Percentiles rank a stretch among this genome's conserved stretches.
phyloP scores from a whole-genome alignment of 2,797 vertebrate genomes.

The Spinibarbus caldwelli region DNA sequence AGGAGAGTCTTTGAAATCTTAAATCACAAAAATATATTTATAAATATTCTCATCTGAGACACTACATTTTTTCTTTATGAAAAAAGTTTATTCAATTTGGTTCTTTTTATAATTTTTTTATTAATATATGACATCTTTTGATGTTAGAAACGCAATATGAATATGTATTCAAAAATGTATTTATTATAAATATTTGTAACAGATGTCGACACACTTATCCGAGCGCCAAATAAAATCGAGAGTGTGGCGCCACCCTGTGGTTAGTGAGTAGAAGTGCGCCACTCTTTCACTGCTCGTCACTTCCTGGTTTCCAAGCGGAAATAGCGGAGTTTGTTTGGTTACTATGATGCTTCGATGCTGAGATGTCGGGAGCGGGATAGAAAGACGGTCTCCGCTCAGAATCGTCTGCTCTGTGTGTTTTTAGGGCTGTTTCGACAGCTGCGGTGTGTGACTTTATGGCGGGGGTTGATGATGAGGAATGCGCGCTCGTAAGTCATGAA shows the following conservation, averaged over 20 bases:
- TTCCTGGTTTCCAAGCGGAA: conserved; percentile 60
- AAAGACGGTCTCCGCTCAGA: background rate
- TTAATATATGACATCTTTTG: background rate
- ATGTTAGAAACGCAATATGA: background rate
- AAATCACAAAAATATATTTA: background rate
- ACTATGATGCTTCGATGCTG: conserved; percentile 73
- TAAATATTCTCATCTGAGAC: background rate
- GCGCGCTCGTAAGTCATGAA: conserved; percentile 72
- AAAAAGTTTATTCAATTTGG: too few species aligned
- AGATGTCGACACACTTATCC: background rate
- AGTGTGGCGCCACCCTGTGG: conserved; percentile 66
- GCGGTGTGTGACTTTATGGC: conserved; percentile 14
- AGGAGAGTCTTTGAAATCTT: too few species aligned
- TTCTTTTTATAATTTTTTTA: background rate
- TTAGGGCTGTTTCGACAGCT: background rate
- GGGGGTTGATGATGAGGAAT: conserved; percentile 77
- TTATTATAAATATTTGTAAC: background rate
- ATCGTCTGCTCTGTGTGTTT: background rate
- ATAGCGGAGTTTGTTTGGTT: conserved; percentile 69
- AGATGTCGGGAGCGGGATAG: conserved; percentile 67
- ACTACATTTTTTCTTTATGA: background rate
- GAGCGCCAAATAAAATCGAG: background rate
- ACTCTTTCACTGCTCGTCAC: background rate
- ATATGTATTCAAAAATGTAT: background rate
- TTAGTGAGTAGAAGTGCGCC: background rate